phyloP scores from a whole-genome alignment of 2,797 vertebrate genomes.

The Eurystomus glaucurus region DNA sequence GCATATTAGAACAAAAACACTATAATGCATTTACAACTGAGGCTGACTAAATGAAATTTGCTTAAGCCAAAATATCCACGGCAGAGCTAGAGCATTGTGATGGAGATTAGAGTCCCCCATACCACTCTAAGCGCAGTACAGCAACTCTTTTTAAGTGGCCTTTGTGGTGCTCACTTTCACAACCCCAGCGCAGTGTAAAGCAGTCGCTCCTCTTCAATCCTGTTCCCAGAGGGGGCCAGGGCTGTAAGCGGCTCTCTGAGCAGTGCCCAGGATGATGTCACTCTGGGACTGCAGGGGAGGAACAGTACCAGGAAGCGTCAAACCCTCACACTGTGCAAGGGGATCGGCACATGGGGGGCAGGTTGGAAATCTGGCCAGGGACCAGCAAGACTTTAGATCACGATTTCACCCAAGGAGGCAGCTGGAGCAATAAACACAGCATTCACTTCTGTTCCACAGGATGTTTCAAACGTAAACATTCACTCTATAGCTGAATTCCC shows the following conservation, averaged over 20 bases:
- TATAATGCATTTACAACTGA: neutral
- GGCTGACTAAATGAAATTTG: neutral
- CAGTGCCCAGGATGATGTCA: neutral
- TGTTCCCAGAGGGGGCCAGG: neutral
- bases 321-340: neutral
- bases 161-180: neutral
- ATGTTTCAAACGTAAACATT: slow-evolving; percentile 63
- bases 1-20: neutral
- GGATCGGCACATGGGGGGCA: neutral
- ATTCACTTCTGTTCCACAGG: slow-evolving; percentile 1
- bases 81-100: neutral
- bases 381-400: slow-evolving; percentile 49
- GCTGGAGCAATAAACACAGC: slow-evolving; percentile 61
- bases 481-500: slow-evolving; percentile 63
- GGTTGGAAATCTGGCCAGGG: slow-evolving; percentile 17
- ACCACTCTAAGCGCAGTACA: neutral
- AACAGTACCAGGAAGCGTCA: slow-evolving; percentile 50
- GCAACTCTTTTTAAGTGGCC: neutral
- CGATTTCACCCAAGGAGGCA: slow-evolving; percentile 29
- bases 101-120: neutral
- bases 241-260: neutral
- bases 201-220: neutral
- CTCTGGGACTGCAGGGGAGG: neutral
- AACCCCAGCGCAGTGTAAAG: neutral
- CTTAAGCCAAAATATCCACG: neutral